Evolutionary conservation across 2,113 vertebrate species (phyloP).

Genomic region (Excalfactoria chinensis): DNA sequence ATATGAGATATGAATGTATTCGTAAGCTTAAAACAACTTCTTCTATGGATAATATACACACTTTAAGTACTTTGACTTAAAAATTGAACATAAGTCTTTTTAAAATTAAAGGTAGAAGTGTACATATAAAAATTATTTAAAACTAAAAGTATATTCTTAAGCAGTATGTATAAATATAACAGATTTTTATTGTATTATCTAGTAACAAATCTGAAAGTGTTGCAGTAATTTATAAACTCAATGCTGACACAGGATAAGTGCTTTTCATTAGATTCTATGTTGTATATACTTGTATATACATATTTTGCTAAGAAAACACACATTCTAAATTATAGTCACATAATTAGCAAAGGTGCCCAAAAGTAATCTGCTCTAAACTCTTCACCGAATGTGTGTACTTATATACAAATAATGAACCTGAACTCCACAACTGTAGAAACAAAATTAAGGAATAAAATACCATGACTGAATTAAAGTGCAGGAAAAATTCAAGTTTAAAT

Average conservation of each 20-base stretch:
- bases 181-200: conserved; percentile 79
- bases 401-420: conserved; percentile 70
- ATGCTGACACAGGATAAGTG: conserved; percentile 62
- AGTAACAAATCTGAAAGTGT: conserved; percentile 91
- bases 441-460: conserved; percentile 70
- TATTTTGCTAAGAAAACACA: conserved; percentile 73
- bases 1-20: conserved; percentile 80
- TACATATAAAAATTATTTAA: conserved; percentile 84
- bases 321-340: conserved; percentile 67
- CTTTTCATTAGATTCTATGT: conserved; percentile 53
- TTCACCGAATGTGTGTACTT: conserved; percentile 66
- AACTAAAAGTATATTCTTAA: conserved; percentile 86
- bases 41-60: conserved; percentile 86
- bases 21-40: conserved; percentile 81
- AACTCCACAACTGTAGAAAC: conserved; percentile 65
- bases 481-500: conserved; percentile 83
- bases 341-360: conserved; percentile 58
- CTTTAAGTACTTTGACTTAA: conserved; percentile 83
- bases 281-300: conserved; percentile 55
- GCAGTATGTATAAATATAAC: conserved; percentile 91
- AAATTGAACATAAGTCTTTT: conserved; percentile 78
- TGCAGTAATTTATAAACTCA: conserved; percentile 76
- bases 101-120: conserved; percentile 85
- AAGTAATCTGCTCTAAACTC: conserved; percentile 62
- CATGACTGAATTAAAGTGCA: conserved; percentile 78